Evolutionary conservation across 2,113 vertebrate species (phyloP).

Genomic region (Amia ocellicauda): DNA sequence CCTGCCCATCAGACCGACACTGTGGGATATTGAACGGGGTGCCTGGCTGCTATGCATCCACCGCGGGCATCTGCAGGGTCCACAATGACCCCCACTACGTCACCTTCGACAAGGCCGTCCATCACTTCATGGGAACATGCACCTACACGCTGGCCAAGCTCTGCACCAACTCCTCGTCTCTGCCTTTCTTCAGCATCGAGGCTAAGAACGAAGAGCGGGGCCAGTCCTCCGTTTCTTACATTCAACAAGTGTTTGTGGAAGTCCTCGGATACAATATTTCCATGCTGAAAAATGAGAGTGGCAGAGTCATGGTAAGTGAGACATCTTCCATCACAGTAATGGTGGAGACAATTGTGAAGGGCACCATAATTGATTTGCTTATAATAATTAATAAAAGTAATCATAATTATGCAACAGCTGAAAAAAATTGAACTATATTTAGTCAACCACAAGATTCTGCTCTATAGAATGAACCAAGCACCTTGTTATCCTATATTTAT

Average conservation of each 20-base stretch:
- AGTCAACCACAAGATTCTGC: too few relatives aligned
- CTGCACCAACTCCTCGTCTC: conserved; percentile 49
- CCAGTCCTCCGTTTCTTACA: conserved; percentile 45
- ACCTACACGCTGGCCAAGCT: conserved; percentile 70
- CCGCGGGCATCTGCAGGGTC: conserved; percentile 63
- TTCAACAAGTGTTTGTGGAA: conserved; percentile 60
- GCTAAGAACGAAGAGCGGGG: conserved; percentile 62
- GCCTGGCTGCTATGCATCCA: conserved; percentile 28
- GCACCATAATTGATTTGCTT: too few relatives aligned
- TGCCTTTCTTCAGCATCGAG: conserved; percentile 69
- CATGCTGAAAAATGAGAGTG: conserved; percentile 56
- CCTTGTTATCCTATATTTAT: background rate
- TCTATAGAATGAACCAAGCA: too few relatives aligned
- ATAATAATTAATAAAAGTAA: too few relatives aligned
- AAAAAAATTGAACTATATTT: too few relatives aligned
- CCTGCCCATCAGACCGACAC: conserved; percentile 51
- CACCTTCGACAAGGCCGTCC: conserved; percentile 71
- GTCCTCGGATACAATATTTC: conserved; percentile 48
- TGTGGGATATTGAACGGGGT: conserved; percentile 50
- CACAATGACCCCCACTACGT: conserved; percentile 62
- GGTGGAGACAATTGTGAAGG: too few relatives aligned
- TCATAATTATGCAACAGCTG: too few relatives aligned
- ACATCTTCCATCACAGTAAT: too few relatives aligned
- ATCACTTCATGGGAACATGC: conserved; percentile 69
- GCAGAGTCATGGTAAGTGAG: conserved; percentile 67